Evolutionary conservation across 1,140 invertebrate species (phyloP).

Genomic region (Cotesia glomerata): DNA sequence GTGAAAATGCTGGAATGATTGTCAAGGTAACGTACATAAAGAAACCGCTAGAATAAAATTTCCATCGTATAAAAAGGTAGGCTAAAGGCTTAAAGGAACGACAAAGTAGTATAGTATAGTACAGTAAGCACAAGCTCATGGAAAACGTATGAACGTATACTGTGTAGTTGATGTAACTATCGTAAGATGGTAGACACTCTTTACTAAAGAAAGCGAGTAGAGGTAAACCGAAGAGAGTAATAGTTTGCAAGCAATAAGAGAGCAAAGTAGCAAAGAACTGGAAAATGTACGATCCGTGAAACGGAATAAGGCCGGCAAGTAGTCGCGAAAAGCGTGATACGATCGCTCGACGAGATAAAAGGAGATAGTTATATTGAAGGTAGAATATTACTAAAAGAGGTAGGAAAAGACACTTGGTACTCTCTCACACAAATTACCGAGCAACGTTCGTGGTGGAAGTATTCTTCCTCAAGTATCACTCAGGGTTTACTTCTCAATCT

Average conservation of each 20-base stretch:
- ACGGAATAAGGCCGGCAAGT: constrained; percentile 4
- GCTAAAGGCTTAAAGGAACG: neutral
- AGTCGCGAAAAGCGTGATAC: constrained; percentile 27
- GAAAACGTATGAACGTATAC: constrained; percentile 33
- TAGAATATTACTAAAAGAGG: constrained; percentile 4
- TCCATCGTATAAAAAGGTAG: neutral
- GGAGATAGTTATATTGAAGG: constrained; percentile 25
- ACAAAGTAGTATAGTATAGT: neutral
- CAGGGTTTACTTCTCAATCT: constrained; percentile 35
- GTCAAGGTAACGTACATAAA: neutral
- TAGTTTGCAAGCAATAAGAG: neutral
- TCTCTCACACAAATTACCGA: constrained; percentile 52
- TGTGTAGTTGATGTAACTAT: constrained; percentile 38
- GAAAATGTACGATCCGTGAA: constrained; percentile 8
- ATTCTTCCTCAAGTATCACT: constrained; percentile 45
- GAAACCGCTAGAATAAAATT: neutral
- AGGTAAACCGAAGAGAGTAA: constrained; percentile 3
- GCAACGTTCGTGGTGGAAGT: constrained; percentile 23
- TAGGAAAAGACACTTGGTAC: constrained; percentile 41
- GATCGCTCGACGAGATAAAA: constrained; percentile 24
- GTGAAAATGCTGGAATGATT: neutral
- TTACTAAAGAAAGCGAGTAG: constrained; percentile 44
- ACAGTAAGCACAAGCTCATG: neutral
- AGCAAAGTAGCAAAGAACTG: neutral
- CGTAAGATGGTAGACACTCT: constrained; percentile 34